Conservation (phyloP, 1,140 invertebrate species). For the Latrodectus geometricus region DNA sequence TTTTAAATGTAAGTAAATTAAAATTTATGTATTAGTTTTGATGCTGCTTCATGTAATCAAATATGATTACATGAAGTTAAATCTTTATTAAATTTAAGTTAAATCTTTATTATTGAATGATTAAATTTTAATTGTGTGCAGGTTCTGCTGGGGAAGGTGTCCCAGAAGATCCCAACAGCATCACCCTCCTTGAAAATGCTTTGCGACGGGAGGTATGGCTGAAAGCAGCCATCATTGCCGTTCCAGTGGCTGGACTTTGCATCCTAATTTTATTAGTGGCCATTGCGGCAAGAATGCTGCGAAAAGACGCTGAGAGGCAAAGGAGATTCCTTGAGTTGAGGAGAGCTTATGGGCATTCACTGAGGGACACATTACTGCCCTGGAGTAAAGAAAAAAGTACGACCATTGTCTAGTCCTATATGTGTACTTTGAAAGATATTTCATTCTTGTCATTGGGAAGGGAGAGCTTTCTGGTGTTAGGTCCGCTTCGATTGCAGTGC, state of each 20-base stretch:
- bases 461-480: neutral
- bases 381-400: constrained; percentile 40
- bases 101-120: too few species aligned
- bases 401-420: constrained; percentile 30
- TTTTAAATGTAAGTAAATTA: too few species aligned
- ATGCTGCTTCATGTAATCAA: too few species aligned
- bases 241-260: constrained; percentile 83
- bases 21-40: too few species aligned
- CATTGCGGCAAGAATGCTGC: constrained; percentile 80
- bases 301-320: constrained; percentile 70
- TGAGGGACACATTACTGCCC: constrained; percentile 32
- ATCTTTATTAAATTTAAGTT: too few species aligned
- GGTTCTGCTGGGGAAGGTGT: constrained; percentile 11
- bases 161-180: neutral
- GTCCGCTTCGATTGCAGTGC: neutral
- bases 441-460: neutral
- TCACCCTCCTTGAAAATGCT: constrained; percentile 19
- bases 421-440: neutral
- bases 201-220: constrained; percentile 78
- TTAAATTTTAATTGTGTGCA: neutral
- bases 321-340: constrained; percentile 67
- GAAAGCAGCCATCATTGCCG: constrained; percentile 85
- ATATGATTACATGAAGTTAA: too few species aligned
- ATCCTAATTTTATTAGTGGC: constrained; percentile 83
- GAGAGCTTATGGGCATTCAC: constrained; percentile 13